Conservation (phyloP, 2,113 vertebrate species). For the Ondatra zibethicus region DNA sequence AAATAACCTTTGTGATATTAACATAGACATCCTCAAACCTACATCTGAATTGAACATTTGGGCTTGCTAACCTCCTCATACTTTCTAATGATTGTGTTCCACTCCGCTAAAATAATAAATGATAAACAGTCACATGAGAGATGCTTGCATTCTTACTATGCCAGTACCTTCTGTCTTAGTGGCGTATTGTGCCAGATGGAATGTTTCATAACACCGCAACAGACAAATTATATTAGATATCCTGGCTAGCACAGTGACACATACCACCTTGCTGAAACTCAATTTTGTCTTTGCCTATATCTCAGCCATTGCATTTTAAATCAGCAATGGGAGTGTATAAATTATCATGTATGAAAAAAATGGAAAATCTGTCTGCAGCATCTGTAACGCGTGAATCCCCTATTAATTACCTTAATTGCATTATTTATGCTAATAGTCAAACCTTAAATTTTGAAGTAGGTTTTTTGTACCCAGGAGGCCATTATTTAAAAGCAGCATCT, state of each 20-base stretch:
- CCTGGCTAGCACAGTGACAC: conserved; percentile 49
- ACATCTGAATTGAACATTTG: conserved; percentile 44
- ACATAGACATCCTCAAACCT: conserved; percentile 17
- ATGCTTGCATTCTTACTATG: conserved; percentile 78
- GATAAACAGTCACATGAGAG: conserved; percentile 73
- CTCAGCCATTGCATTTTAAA: conserved; percentile 49
- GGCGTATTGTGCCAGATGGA: conserved; percentile 79
- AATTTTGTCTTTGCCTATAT: conserved; percentile 69
- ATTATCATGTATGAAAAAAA: neutral
- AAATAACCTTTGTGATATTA: conserved; percentile 30
- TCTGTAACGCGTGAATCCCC: conserved; percentile 53
- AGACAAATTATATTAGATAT: conserved; percentile 80
- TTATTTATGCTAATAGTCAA: conserved; percentile 61
- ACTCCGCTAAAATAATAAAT: conserved; percentile 76
- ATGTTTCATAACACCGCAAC: conserved; percentile 68
- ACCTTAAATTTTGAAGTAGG: conserved; percentile 25
- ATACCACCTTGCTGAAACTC: conserved; percentile 75
- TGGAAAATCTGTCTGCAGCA: conserved; percentile 30
- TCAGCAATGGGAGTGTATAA: conserved; percentile 14
- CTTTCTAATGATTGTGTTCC: conserved; percentile 57
- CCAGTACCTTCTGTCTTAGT: conserved; percentile 83
- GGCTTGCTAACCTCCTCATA: conserved; percentile 22
- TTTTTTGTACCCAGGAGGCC: neutral
- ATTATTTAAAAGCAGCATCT: neutral
- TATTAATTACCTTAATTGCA: conserved; percentile 69